A percentile compares a stretch with the other conserved stretches of the same genome.
phyloP scores from a whole-genome alignment of 1,140 invertebrate species.

The Anadara kagoshimensis region DNA sequence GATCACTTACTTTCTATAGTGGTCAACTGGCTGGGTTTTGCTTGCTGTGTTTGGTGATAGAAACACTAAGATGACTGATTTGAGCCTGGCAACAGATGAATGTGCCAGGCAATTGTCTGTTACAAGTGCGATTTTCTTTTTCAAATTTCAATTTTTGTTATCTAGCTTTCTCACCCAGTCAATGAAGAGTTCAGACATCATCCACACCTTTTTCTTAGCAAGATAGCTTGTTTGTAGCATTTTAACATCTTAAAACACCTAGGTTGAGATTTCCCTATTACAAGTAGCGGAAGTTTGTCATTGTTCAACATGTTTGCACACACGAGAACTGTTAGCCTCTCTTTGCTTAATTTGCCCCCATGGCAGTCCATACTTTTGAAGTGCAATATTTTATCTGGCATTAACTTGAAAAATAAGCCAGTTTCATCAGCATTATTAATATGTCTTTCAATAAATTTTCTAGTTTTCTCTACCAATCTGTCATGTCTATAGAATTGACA shows the following conservation, averaged over 20 bases:
- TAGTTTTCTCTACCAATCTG: too few species aligned
- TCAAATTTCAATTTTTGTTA: slow-evolving; percentile 27
- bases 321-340: slow-evolving; percentile 39
- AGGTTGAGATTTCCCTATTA: slow-evolving; percentile 49
- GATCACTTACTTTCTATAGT: not conserved
- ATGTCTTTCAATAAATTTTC: slow-evolving; percentile 49
- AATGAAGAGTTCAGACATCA: slow-evolving; percentile 43
- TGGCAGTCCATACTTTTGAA: slow-evolving; percentile 64
- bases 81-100: not conserved
- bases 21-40: slow-evolving; percentile 29
- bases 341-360: slow-evolving; percentile 62
- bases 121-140: slow-evolving; percentile 41
- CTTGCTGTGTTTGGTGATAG: slow-evolving; percentile 29
- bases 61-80: slow-evolving; percentile 7
- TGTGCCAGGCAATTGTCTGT: slow-evolving; percentile 35
- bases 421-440: slow-evolving; percentile 75
- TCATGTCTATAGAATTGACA: too few species aligned
- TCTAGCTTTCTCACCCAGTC: slow-evolving; percentile 45
- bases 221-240: slow-evolving; percentile 38
- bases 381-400: slow-evolving; percentile 70
- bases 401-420: slow-evolving; percentile 72
- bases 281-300: slow-evolving; percentile 43
- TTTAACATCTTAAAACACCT: slow-evolving; percentile 45
- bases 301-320: slow-evolving; percentile 32
- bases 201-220: slow-evolving; percentile 53